These are phyloP conservation scores for Gymnorhina tibicen DNA, from an alignment of 2,113 vertebrate species.

Conservation along the genomic window DNA sequence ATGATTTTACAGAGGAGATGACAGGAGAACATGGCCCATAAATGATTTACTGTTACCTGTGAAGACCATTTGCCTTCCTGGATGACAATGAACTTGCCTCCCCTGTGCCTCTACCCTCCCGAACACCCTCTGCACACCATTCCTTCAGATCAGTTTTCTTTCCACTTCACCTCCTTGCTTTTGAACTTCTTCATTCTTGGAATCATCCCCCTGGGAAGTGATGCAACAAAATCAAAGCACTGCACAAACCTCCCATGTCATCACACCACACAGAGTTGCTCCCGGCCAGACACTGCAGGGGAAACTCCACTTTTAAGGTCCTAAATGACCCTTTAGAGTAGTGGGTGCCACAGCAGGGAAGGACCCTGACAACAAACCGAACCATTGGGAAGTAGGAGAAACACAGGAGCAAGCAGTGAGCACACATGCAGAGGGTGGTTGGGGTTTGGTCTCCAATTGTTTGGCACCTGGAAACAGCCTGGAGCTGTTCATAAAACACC, in stretches of 20 bases:
- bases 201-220: neutral
- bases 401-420: neutral
- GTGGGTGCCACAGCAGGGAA: neutral
- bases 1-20: neutral
- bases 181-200: neutral
- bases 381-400: neutral
- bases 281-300: neutral
- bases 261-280: neutral
- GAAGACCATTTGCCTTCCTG: neutral
- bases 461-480: neutral
- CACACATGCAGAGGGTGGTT: neutral
- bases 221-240: neutral
- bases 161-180: neutral
- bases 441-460: neutral
- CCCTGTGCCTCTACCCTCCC: neutral
- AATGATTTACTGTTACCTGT: neutral
- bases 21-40: neutral
- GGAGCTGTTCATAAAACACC: neutral
- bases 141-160: neutral
- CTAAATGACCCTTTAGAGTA: neutral
- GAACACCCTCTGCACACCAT: neutral
- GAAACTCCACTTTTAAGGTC: neutral
- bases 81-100: neutral
- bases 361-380: neutral
- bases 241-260: neutral